Conservation (phyloP, 2,888 invertebrate genomes). For the Coenonympha glycerion region DNA sequence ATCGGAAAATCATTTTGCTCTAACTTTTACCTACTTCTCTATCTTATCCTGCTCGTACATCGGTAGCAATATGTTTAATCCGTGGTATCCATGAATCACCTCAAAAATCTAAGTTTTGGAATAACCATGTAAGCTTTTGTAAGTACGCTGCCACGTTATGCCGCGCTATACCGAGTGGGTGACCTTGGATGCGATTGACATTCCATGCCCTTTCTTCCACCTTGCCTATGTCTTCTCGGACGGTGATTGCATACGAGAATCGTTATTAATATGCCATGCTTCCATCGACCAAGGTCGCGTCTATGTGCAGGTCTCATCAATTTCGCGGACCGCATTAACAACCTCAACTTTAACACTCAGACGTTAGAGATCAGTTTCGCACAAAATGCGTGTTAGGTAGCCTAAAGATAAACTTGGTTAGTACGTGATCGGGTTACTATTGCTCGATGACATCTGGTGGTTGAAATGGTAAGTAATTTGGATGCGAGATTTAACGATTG, state of each 20-base stretch:
- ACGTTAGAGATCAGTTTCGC: constrained; percentile 20
- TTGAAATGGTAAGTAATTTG: constrained; percentile 45
- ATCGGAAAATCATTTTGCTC: too few species aligned
- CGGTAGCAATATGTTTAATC: too few species aligned
- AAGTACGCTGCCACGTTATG: not conserved
- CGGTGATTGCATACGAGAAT: constrained; percentile 69
- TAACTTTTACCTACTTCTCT: too few species aligned
- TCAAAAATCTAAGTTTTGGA: too few species aligned
- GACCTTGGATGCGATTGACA: constrained; percentile 61
- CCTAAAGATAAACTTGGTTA: constrained; percentile 2
- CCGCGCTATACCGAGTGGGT: constrained; percentile 34
- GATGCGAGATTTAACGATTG: constrained; percentile 26
- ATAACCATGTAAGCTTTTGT: too few species aligned
- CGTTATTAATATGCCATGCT: constrained; percentile 67
- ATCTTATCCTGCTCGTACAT: too few species aligned
- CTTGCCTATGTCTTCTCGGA: constrained; percentile 65
- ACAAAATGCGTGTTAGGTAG: not conserved
- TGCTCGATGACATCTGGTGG: constrained; percentile 48
- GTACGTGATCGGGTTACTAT: constrained; percentile 50
- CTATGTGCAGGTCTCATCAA: constrained; percentile 47
- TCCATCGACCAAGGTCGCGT: constrained; percentile 55
- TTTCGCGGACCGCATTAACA: constrained; percentile 23
- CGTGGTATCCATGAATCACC: too few species aligned
- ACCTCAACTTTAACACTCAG: constrained; percentile 26
- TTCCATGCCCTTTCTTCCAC: constrained; percentile 74